Base-by-base conservation (phyloP, 2,797 vertebrate genomes). In the Molothrus aeneus region DNA sequence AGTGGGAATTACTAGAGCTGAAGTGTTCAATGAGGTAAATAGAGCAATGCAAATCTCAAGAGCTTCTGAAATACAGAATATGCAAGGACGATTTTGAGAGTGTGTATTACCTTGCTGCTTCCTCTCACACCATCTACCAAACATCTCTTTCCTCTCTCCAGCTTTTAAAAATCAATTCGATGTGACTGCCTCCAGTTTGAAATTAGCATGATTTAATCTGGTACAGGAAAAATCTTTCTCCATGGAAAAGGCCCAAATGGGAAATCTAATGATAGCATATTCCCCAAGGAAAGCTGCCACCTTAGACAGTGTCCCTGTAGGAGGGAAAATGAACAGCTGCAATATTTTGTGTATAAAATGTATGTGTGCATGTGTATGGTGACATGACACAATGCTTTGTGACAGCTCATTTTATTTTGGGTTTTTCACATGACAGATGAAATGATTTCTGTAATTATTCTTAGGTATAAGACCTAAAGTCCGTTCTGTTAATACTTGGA, bases 371-470 rank as follows among this genome's bases (percentile, higher is more conserved):
- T 59, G 21, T 31, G 26, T 57, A 32, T 38, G 59, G 80, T 63
- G 88, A 73, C 50, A 29, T 61, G 72, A 90, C 65, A 79, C 71
- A 75, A 96, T 83, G 22, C 38, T 69, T 96, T 91, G 50, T 95
- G 96, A 75, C 95, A 96, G 88, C 34, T 94, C 34, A 9, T 93
- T 93, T 97, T 95, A 70, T 95, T 95, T 80, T 66, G 83, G 74
- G 71, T 81, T n/a, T 87, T 92, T 95, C 95, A 94, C 50, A 92
- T 93, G 96, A 92, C 93, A 93, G 80, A 86, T 63, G 66, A 94
- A 92, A 95, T 95, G n/a, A 96, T 95, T 96, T 95, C 80, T 94
- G 70, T 96, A 93, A 96, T 96, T 96, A 94, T 95, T 95, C 88
- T 92, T 91, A 81, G 78, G 43, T 86, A 77, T 54, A 84, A 88